phyloP scores from a whole-genome alignment of 2,113 vertebrate genomes.

The Tragulus kanchil region DNA sequence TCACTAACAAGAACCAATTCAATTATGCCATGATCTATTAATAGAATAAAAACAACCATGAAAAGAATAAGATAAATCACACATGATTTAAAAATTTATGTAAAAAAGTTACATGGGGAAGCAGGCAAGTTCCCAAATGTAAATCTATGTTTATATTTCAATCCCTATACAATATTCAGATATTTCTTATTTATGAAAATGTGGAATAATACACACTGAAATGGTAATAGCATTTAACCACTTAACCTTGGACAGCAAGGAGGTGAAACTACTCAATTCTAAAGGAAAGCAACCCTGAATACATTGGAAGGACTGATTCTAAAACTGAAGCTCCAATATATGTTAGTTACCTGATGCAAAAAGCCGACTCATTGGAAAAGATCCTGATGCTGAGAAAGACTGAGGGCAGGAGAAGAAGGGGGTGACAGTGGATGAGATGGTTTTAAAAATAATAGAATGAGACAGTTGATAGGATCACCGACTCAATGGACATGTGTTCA shows the following conservation, averaged over 20 bases:
- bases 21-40: background rate
- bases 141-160: background rate
- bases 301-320: background rate
- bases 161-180: background rate
- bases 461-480: background rate
- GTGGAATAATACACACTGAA: background rate
- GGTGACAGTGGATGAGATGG: background rate
- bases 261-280: background rate
- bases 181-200: background rate
- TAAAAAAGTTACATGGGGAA: background rate
- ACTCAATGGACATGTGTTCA: background rate
- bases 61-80: background rate
- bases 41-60: background rate
- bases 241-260: background rate
- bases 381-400: background rate
- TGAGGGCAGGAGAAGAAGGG: background rate
- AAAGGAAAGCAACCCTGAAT: background rate
- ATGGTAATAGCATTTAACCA: background rate
- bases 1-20: background rate
- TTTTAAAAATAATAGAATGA: background rate
- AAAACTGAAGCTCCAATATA: background rate
- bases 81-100: background rate
- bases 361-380: background rate
- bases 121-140: background rate
- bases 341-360: background rate